Evolutionary conservation across 2,113 vertebrate species (phyloP).

Genomic region (Picathartes gymnocephalus): DNA sequence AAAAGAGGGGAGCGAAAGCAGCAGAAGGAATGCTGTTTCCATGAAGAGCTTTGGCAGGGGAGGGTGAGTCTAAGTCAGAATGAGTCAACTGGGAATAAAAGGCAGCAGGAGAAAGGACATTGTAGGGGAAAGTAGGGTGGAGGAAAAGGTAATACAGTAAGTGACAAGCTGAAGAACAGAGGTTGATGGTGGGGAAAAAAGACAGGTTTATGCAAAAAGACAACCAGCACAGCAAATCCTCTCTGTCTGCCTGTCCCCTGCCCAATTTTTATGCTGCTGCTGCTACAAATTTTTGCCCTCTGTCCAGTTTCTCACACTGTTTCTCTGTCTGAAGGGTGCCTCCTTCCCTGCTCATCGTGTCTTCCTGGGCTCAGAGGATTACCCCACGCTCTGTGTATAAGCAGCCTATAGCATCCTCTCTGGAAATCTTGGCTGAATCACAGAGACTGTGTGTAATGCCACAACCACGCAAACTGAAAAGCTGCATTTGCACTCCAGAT

Average conservation of each 20-base stretch:
- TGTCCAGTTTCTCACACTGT: not conserved
- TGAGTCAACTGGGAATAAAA: not conserved
- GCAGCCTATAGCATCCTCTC: not conserved
- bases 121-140: not conserved
- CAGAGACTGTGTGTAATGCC: not conserved
- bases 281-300: not conserved
- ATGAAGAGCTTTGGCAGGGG: not conserved
- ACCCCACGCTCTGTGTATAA: not conserved
- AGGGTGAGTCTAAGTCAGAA: not conserved
- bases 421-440: not conserved
- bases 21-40: not conserved
- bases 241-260: not conserved
- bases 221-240: not conserved
- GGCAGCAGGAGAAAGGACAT: not conserved
- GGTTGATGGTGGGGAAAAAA: not conserved
- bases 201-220: not conserved
- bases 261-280: not conserved
- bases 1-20: not conserved
- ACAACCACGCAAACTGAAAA: not conserved
- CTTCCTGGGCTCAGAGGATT: not conserved
- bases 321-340: not conserved
- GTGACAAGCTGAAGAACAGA: not conserved
- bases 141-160: not conserved
- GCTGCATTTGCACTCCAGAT: not conserved
- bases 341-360: rapidly evolving